phyloP scores from a whole-genome alignment of 1,140 invertebrate genomes.

The Drosophila sp. region DNA sequence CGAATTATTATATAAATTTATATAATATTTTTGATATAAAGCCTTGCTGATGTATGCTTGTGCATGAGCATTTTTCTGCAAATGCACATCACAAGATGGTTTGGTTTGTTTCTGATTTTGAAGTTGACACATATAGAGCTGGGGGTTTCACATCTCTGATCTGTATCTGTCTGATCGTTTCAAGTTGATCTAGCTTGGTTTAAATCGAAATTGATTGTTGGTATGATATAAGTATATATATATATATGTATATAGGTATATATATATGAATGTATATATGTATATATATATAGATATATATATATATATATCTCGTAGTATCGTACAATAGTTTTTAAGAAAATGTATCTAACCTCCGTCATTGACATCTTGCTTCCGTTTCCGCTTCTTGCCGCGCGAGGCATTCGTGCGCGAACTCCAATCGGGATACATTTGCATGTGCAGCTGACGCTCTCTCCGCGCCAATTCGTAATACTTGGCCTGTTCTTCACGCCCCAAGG shows the following conservation, averaged over 20 bases:
- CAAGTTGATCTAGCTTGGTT: slow-evolving; percentile 23
- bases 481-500: slow-evolving; percentile 98
- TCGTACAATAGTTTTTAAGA: slow-evolving; percentile 57
- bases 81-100: slow-evolving; percentile 4
- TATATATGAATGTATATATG: not conserved
- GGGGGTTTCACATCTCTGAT: slow-evolving; percentile 22
- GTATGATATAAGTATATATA: slow-evolving; percentile 32
- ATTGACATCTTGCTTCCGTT: slow-evolving; percentile 98
- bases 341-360: slow-evolving; percentile 90
- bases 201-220: slow-evolving; percentile 31
- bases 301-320: slow-evolving; percentile 20
- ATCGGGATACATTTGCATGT: slow-evolving; percentile 99
- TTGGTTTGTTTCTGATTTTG: slow-evolving; percentile 17
- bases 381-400: slow-evolving; percentile 99
- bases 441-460: slow-evolving; percentile 97
- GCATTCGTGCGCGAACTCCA: slow-evolving; percentile 99
- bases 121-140: slow-evolving; percentile 24
- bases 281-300: not conserved
- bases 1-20: slow-evolving; percentile 8
- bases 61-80: slow-evolving; percentile 7
- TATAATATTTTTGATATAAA: not conserved
- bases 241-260: not conserved
- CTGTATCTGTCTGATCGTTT: slow-evolving; percentile 18
- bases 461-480: slow-evolving; percentile 99
- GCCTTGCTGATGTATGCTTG: slow-evolving; percentile 1